These are phyloP conservation scores for Netelia inedita DNA, from an alignment of 2,888 invertebrate genomes.

Conservation along the genomic window DNA sequence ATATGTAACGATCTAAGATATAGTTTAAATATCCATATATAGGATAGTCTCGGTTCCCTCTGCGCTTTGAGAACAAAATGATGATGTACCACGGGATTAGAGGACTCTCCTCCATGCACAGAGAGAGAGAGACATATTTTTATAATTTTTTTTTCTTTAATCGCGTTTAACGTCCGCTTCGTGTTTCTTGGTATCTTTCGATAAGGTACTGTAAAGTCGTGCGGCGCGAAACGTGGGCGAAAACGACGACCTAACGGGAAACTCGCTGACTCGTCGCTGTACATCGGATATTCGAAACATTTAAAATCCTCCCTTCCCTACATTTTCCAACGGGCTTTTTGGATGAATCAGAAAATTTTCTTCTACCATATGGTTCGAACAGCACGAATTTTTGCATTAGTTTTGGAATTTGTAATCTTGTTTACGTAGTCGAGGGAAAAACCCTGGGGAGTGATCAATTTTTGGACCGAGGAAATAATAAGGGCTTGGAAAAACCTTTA, in stretches of 20 bases:
- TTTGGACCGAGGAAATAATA: not conserved
- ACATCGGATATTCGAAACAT: slow-evolving; percentile 21
- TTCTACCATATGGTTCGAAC: not conserved
- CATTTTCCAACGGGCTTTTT: not conserved
- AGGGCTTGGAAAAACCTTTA: not conserved
- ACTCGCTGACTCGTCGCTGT: slow-evolving; percentile 25
- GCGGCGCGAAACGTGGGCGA: slow-evolving; percentile 31
- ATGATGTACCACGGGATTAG: slow-evolving; percentile 49
- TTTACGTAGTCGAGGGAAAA: not conserved
- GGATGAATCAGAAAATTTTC: slow-evolving; percentile 40
- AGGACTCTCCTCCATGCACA: slow-evolving; percentile 36
- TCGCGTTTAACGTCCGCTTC: not conserved
- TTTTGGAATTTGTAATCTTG: not conserved
- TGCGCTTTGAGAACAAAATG: slow-evolving; percentile 58
- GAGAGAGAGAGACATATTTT: slow-evolving; percentile 7
- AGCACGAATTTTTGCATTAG: not conserved
- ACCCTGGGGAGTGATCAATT: not conserved
- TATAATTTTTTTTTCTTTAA: not conserved
- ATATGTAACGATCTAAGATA: slow-evolving; percentile 26
- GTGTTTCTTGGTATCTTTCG: not conserved
- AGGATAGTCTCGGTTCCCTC: slow-evolving; percentile 18
- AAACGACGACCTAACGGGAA: slow-evolving; percentile 12
- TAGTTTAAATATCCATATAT: slow-evolving; percentile 5
- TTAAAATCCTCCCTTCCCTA: slow-evolving; percentile 12
- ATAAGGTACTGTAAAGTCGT: slow-evolving; percentile 13